Percentiles rank a stretch among this genome's conserved stretches.
Evolutionary conservation across 2,888 invertebrate genomes (phyloP).

Genomic region (Tricholauxania praeusta): DNA sequence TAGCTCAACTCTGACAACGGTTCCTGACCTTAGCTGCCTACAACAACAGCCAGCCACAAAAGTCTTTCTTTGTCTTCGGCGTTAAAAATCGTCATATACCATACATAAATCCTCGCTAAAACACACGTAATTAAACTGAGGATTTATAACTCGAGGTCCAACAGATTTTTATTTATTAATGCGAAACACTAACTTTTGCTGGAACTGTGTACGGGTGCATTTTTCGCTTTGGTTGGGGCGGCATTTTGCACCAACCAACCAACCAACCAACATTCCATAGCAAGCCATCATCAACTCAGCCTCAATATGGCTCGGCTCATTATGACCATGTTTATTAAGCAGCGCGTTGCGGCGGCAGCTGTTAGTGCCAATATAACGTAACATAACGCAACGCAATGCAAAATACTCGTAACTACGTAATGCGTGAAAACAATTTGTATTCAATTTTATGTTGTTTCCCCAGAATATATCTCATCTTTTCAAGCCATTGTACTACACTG

Average conservation of each 20-base stretch:
- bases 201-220: conserved; percentile 19
- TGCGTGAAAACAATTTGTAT: conserved; percentile 66
- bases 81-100: conserved; percentile 12
- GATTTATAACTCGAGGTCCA: conserved; percentile 26
- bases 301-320: conserved; percentile 47
- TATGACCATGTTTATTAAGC: conserved; percentile 50
- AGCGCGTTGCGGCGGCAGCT: conserved; percentile 1
- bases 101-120: conserved; percentile 33
- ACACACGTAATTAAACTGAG: conserved; percentile 33
- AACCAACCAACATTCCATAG: conserved; percentile 17
- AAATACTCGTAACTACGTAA: conserved; percentile 46
- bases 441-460: conserved; percentile 62
- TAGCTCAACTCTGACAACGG: no score
- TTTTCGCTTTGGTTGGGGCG: conserved; percentile 5
- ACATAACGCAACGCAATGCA: background rate
- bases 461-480: conserved; percentile 52
- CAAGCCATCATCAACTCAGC: conserved; percentile 19
- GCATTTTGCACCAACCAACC: background rate
- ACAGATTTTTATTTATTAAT: conserved; percentile 35
- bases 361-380: background rate
- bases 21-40: no score
- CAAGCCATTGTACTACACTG: conserved; percentile 12
- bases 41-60: no score
- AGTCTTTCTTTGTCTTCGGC: background rate
- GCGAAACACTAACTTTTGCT: conserved; percentile 34